Base-by-base conservation (phyloP, 2,888 invertebrate species). In the Cylloceria caligata region DNA sequence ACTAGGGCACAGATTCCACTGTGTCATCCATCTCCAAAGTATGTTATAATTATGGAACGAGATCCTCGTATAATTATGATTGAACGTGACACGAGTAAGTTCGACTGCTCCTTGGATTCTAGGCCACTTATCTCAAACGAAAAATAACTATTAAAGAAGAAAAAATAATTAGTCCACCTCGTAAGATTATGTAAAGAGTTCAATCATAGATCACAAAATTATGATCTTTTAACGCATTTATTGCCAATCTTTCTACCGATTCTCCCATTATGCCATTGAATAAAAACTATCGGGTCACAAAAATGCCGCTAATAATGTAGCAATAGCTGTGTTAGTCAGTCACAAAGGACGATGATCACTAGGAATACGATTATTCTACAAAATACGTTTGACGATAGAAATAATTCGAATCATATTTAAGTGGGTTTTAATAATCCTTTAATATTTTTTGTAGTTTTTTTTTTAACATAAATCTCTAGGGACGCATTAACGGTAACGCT, bases 391-490 rank as follows among this genome's bases (percentile, higher is more conserved):
- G 16, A 64, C 42, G 39, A 19, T 55, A 42, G 45, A 57, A 78
- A 71, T 45, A 42, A 71, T 65, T 34, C 60, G 55, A 78, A 78
- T 69, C 19, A 60, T 64, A 13, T 9, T 21, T 13, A 21, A 11
- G n/a, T n/a, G 19, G 55, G 6, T 16, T 65, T 34, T 13, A 19
- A 24, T 52, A 16, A 39, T 52, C 16, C 9, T 55, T 36, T 36
- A 36, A 52, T 52, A 39, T 49, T 55, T 52, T 49, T 34, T 4
- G 16, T 24, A n/a, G 21, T 24, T 52, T 24, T 24, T 6, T 52
- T 21, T 24, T 4, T n/a, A 71, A 21, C 47, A 71, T 71, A 60
- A 71, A 76, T 65, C 47, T 80, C 42, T 49, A 47, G 64, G 13
- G 36, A 21, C 45, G 64, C 57, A 39, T 60, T 47, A 69, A 65